phyloP scores from a whole-genome alignment of 2,797 vertebrate genomes.

The Danio aesculapii region DNA sequence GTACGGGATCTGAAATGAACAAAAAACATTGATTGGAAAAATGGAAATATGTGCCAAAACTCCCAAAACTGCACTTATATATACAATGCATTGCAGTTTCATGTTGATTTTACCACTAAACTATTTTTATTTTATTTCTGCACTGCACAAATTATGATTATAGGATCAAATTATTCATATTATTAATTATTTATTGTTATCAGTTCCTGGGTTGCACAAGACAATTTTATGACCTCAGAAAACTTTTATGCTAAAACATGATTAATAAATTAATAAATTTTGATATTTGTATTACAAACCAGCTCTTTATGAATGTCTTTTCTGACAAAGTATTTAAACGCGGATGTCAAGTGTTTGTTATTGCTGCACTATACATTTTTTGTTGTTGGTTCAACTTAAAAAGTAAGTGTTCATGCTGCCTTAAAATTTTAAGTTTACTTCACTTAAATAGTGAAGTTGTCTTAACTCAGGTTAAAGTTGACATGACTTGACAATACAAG shows the following conservation, averaged over 20 bases:
- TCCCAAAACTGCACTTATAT: background rate
- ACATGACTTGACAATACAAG: too few relatives aligned
- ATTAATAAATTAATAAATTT: background rate
- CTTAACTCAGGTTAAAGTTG: too few relatives aligned
- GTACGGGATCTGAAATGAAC: constrained; percentile 82
- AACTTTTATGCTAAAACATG: background rate
- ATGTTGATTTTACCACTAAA: too few relatives aligned
- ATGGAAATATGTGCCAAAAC: background rate
- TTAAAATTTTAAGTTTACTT: too few relatives aligned
- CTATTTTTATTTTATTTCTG: background rate
- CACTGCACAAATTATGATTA: background rate
- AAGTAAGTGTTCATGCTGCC: too few relatives aligned
- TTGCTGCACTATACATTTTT: too few relatives aligned
- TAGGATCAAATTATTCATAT: background rate
- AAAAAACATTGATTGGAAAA: background rate
- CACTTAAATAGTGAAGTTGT: too few relatives aligned
- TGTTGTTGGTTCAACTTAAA: too few relatives aligned
- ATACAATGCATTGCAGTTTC: background rate
- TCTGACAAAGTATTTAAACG: background rate
- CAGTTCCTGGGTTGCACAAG: background rate
- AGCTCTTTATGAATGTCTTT: background rate
- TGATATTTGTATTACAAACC: background rate
- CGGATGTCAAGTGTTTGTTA: too few relatives aligned
- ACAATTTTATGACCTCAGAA: background rate
- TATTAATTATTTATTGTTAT: too few relatives aligned